These are phyloP conservation scores for Drosophila tristis DNA, from an alignment of 1,140 invertebrate genomes.

Conservation along the genomic window DNA sequence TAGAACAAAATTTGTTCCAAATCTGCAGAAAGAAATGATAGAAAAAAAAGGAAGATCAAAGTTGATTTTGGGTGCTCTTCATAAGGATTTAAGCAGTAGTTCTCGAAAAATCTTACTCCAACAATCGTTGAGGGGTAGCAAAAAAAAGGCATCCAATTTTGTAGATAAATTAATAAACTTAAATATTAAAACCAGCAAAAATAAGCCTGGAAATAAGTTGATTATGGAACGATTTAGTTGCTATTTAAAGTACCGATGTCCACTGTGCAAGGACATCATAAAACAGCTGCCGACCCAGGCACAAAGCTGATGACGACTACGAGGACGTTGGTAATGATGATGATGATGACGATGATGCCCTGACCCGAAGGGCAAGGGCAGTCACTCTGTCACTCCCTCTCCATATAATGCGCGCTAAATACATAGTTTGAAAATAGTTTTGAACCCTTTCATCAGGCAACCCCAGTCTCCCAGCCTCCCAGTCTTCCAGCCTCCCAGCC, in stretches of 20 bases:
- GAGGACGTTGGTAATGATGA: constrained; percentile 30
- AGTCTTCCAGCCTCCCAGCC: too few species aligned
- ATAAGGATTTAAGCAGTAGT: too few species aligned
- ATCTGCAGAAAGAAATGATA: too few species aligned
- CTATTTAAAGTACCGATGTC: not conserved
- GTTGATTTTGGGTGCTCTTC: too few species aligned
- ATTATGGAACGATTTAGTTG: not conserved
- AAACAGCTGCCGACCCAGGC: constrained; percentile 58
- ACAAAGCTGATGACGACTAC: constrained; percentile 43
- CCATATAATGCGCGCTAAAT: constrained; percentile 76
- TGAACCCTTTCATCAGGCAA: constrained; percentile 76
- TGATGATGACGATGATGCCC: constrained; percentile 28
- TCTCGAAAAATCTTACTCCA: too few species aligned
- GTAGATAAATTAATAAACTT: not conserved
- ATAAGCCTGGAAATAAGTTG: not conserved
- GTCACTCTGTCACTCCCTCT: constrained; percentile 2
- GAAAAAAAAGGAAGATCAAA: too few species aligned
- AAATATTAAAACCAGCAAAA: not conserved
- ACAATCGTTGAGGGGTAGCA: too few species aligned
- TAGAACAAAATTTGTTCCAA: too few species aligned
- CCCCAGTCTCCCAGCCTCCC: constrained; percentile 19
- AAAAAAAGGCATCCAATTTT: too few species aligned
- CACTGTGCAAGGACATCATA: constrained; percentile 67
- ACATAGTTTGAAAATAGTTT: constrained; percentile 82
- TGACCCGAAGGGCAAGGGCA: not conserved